phyloP scores from a whole-genome alignment of 64 coral and sea anemone species.

The Stylophora pistillata region DNA sequence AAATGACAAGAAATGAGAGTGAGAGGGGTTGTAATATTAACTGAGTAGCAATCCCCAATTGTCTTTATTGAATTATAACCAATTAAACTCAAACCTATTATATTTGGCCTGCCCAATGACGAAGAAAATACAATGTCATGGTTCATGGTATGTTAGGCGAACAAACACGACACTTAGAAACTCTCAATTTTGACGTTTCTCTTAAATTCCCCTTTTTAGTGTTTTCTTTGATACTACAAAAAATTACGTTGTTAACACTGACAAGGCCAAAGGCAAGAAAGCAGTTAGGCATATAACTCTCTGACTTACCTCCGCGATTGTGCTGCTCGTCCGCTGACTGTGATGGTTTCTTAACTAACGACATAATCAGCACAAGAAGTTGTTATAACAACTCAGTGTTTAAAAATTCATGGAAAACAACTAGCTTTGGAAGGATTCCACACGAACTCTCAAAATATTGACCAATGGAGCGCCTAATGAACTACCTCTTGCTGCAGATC shows the following conservation, averaged over 20 bases:
- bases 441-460: conserved; percentile 16
- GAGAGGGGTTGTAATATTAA: neutral
- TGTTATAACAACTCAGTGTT: conserved; percentile 40
- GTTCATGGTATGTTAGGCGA: neutral
- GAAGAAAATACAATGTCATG: neutral
- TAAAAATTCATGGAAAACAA: conserved; percentile 37
- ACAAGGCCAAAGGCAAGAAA: neutral
- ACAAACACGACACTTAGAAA: neutral
- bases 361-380: conserved; percentile 30
- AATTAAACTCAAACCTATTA: neutral
- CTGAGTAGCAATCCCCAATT: neutral
- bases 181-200: neutral
- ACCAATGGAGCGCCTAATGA: neutral
- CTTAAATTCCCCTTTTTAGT: too few relatives aligned
- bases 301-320: neutral
- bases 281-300: neutral
- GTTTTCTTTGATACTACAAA: too few relatives aligned
- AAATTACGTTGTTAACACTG: too few relatives aligned
- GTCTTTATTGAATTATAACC: neutral
- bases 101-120: neutral
- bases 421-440: conserved; percentile 25
- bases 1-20: neutral
- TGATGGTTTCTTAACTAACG: conserved; percentile 3
- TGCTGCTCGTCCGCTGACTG: neutral
- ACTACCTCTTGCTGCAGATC: neutral